Conservation (phyloP, 2,797 vertebrate genomes). For the Pangasius larnaudii region DNA sequence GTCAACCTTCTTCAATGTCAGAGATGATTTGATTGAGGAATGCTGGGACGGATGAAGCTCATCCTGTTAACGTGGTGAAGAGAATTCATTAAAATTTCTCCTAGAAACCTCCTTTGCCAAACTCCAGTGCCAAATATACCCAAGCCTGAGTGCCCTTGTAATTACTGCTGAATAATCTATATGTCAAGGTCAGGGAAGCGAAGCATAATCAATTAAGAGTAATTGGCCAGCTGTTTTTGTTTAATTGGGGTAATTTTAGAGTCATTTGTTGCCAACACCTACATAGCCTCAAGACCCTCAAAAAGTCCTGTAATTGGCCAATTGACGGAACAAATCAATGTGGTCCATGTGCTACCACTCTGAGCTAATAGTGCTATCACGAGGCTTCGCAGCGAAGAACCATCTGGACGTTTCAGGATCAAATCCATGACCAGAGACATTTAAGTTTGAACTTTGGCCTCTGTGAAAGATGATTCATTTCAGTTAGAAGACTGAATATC, state of each 20-base stretch:
- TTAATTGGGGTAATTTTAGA: constrained; percentile 61
- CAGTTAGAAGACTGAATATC: not conserved
- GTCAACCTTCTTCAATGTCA: constrained; percentile 33
- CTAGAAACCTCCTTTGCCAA: constrained; percentile 17
- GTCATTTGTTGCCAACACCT: constrained; percentile 65
- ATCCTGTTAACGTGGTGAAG: not conserved
- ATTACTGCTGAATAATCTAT: constrained; percentile 55
- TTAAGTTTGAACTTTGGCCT: constrained; percentile 51
- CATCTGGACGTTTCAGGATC: constrained; percentile 54
- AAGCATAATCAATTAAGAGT: constrained; percentile 62
- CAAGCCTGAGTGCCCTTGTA: constrained; percentile 46
- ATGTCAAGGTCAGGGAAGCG: constrained; percentile 43
- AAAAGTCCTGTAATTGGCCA: constrained; percentile 59
- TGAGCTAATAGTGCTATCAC: constrained; percentile 44
- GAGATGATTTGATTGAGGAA: constrained; percentile 34
- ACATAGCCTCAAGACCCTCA: constrained; percentile 54
- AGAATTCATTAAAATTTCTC: constrained; percentile 32
- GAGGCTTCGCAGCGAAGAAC: constrained; percentile 50
- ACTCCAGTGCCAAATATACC: constrained; percentile 37
- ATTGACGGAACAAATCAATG: constrained; percentile 65
- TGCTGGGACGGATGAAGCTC: not conserved
- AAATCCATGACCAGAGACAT: constrained; percentile 53
- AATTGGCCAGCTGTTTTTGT: constrained; percentile 69
- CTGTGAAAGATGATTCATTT: constrained; percentile 46
- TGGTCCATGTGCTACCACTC: constrained; percentile 66